phyloP scores from a whole-genome alignment of 2,888 invertebrate species.

The Melanostoma mellinum region DNA sequence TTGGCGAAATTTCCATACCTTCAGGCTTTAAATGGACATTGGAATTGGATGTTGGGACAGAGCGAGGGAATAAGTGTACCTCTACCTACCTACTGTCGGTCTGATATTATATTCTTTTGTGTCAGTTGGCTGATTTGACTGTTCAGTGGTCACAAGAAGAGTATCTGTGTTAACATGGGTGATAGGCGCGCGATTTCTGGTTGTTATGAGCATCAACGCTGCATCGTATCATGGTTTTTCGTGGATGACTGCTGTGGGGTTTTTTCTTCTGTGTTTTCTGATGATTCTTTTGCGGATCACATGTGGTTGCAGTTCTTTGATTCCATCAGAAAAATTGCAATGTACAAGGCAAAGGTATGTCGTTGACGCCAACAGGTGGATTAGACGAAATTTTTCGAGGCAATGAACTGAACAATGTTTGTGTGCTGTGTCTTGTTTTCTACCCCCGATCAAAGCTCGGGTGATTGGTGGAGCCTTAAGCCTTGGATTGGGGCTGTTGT shows the following conservation, averaged over 20 bases:
- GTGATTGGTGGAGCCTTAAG: too few relatives aligned
- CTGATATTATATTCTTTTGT: slow-evolving; percentile 62
- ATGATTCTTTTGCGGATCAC: slow-evolving; percentile 15
- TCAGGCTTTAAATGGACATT: slow-evolving; percentile 43
- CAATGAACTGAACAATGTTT: too few relatives aligned
- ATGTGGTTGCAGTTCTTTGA: too few relatives aligned
- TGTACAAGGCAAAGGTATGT: too few relatives aligned
- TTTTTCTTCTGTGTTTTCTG: background rate
- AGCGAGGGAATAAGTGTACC: background rate
- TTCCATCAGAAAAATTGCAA: too few relatives aligned
- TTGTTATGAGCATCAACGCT: slow-evolving; percentile 54
- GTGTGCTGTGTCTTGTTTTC: too few relatives aligned
- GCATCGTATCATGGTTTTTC: slow-evolving; percentile 28
- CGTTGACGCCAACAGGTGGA: too few relatives aligned
- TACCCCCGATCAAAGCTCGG: too few relatives aligned
- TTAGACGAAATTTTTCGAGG: too few relatives aligned
- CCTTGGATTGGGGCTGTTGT: too few relatives aligned
- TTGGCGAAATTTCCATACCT: slow-evolving; percentile 62
- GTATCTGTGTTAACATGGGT: slow-evolving; percentile 43
- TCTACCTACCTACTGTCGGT: slow-evolving; percentile 6
- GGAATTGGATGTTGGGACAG: slow-evolving; percentile 22
- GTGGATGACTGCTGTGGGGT: slow-evolving; percentile 20
- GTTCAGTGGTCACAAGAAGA: slow-evolving; percentile 43
- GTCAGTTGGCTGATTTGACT: slow-evolving; percentile 60
- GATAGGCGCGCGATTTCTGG: slow-evolving; percentile 40